Percentiles rank a stretch among this genome's conserved stretches.
These are phyloP conservation scores for Fopius arisanus DNA, from an alignment of 1,140 invertebrate genomes.

Conservation along the genomic window DNA sequence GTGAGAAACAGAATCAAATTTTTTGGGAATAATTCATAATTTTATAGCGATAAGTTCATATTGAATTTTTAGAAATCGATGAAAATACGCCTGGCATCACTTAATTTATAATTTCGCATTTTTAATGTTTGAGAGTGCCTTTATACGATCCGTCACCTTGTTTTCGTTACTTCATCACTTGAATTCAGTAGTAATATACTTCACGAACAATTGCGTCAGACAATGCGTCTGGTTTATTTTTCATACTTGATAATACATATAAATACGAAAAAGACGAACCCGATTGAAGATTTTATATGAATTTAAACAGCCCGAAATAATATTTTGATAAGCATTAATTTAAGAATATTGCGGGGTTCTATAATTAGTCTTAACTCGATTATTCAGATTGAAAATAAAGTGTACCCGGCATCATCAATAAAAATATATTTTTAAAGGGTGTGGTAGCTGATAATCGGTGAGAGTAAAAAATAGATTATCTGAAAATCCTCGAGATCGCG, in stretches of 20 bases:
- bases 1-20: not conserved
- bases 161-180: not conserved
- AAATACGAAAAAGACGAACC: not conserved
- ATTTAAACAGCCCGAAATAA: not conserved
- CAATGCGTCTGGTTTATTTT: not conserved
- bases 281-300: not conserved
- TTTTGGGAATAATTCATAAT: not conserved
- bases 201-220: not conserved
- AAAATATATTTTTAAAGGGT: not conserved
- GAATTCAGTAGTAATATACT: not conserved
- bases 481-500: not conserved
- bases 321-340: not conserved
- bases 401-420: not conserved
- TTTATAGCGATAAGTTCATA: not conserved
- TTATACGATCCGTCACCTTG: conserved; percentile 15
- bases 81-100: not conserved
- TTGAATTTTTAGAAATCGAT: not conserved
- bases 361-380: not conserved
- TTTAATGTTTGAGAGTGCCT: conserved; percentile 16
- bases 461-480: not conserved
- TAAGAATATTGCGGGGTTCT: not conserved
- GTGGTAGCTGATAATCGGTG: not conserved
- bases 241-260: not conserved
- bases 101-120: not conserved
- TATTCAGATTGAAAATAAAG: not conserved